phyloP scores from a whole-genome alignment of 2,797 vertebrate species.

The Chaunax sp. region DNA sequence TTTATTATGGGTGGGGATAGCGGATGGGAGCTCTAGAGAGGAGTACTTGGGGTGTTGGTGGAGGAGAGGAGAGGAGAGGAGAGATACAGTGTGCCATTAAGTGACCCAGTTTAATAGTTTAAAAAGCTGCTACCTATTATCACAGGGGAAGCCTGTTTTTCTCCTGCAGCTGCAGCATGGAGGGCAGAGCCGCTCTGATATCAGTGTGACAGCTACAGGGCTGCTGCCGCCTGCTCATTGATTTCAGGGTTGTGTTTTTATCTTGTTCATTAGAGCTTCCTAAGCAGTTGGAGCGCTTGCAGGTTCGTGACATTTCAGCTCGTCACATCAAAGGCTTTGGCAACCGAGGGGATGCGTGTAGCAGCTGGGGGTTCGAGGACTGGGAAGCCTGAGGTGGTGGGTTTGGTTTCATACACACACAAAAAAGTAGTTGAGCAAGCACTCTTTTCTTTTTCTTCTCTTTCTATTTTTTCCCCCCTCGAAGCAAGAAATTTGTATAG shows the following conservation, averaged over 20 bases:
- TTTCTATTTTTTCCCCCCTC: slow-evolving; percentile 10
- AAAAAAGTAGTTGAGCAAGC: slow-evolving; percentile 41
- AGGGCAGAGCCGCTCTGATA: slow-evolving; percentile 62
- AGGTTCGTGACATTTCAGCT: slow-evolving; percentile 75
- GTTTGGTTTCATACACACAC: slow-evolving; percentile 22
- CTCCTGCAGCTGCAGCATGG: slow-evolving; percentile 56
- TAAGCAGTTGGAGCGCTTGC: slow-evolving; percentile 64
- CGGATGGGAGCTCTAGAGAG: slow-evolving; percentile 32
- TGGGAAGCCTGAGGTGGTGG: slow-evolving; percentile 35
- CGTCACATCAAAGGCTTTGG: slow-evolving; percentile 73
- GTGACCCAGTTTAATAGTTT: slow-evolving; percentile 74
- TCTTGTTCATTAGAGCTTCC: slow-evolving; percentile 78
- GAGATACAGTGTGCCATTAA: slow-evolving; percentile 42
- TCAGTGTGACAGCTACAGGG: slow-evolving; percentile 71
- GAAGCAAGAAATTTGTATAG: slow-evolving; percentile 24
- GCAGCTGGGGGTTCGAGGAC: slow-evolving; percentile 57
- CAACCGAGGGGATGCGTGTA: slow-evolving; percentile 27
- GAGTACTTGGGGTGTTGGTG: slow-evolving; percentile 12
- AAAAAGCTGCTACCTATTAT: slow-evolving; percentile 72
- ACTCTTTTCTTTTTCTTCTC: slow-evolving; percentile 18
- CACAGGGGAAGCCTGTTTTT: slow-evolving; percentile 61
- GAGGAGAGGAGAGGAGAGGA: slow-evolving; percentile 15
- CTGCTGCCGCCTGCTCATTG: slow-evolving; percentile 65
- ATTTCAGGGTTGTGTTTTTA: slow-evolving; percentile 71
- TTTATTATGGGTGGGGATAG: slow-evolving; percentile 37